Percentiles rank a stretch among this genome's conserved stretches.
phyloP scores from a whole-genome alignment of 2,113 vertebrate species.

The Heloderma charlesbogerti region DNA sequence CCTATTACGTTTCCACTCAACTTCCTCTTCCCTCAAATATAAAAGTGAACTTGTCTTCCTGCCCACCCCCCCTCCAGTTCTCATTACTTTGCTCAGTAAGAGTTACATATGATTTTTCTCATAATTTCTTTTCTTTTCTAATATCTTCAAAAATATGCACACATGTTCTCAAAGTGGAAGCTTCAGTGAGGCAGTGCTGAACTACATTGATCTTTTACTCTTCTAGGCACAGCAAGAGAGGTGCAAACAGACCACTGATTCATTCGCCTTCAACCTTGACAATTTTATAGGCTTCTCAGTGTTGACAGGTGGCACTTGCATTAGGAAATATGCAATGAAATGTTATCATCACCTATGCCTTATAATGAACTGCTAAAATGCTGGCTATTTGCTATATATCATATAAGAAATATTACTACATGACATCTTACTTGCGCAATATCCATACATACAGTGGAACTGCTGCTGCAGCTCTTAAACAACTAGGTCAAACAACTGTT shows the following conservation, averaged over 20 bases:
- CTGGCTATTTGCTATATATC: background rate
- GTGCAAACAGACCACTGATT: background rate
- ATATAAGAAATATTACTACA: background rate
- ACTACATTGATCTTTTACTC: background rate
- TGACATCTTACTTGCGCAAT: slow-evolving; percentile 8
- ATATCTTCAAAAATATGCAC: background rate
- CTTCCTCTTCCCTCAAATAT: background rate
- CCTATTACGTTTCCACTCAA: background rate
- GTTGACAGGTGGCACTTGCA: background rate
- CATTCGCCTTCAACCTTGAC: background rate
- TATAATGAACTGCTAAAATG: background rate
- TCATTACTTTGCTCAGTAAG: background rate
- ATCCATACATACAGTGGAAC: background rate
- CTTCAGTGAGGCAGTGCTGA: background rate
- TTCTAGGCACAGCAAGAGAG: background rate
- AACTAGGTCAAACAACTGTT: background rate
- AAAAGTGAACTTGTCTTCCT: background rate
- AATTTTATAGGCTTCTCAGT: background rate
- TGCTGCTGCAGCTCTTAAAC: background rate
- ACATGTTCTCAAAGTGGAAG: background rate
- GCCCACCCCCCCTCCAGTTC: background rate
- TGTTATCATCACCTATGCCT: background rate
- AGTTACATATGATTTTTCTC: background rate
- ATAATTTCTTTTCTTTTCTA: background rate
- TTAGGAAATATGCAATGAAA: background rate